Evolutionary conservation across 2,888 invertebrate genomes (phyloP), one percentile per base, ranked within the genome.

Genomic region (Drosophila subsilvestris): DNA sequence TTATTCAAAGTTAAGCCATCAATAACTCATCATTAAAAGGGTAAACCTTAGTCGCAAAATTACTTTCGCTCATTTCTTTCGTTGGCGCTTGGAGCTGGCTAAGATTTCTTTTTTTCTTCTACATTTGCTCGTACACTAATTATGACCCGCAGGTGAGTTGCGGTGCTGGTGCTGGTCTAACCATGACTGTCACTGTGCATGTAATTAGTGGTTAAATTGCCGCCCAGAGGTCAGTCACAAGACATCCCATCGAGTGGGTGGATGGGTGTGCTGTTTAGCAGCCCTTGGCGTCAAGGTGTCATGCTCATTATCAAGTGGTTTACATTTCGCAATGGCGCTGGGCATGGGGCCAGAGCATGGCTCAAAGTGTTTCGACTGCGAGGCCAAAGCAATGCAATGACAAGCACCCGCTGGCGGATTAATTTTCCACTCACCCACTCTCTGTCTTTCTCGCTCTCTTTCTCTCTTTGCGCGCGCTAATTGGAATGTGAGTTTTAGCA

Each of bases 141-240:
- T 88, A 88, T 85, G 85, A 84, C 88, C 87, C 82, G 37, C 77
- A 79, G 88, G 88, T 80, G 71, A 74, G 72, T 73, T 62, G 67
- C 50, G 48, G 45, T 20, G 42, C 18, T 20, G 32, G 50, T 20
- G 22, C 5, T 18, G n/a, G 37, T 48, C 63, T 43, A 43, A 43
- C 50, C 63, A 55, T 70, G 77, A 56, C 83, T 82, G 80, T 81
- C 85, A 74, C 68, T 87, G 37, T 37, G 85, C 86, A 86, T 80
- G 78, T 86, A 86, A 86, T 86, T 86, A 86, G 85, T 86, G 87
- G 82, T 86, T 89, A 89, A 89, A 85, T 86, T 76, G 75, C 74
- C 78, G 88, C 85, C 86, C 85, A 79, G 69, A 83, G 85, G 85
- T 86, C 78, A 88, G 63, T 60, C 10, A 57, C 65, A 53, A 22